phyloP scores from a whole-genome alignment of 2,888 invertebrate species.

The Melipona beecheii region DNA sequence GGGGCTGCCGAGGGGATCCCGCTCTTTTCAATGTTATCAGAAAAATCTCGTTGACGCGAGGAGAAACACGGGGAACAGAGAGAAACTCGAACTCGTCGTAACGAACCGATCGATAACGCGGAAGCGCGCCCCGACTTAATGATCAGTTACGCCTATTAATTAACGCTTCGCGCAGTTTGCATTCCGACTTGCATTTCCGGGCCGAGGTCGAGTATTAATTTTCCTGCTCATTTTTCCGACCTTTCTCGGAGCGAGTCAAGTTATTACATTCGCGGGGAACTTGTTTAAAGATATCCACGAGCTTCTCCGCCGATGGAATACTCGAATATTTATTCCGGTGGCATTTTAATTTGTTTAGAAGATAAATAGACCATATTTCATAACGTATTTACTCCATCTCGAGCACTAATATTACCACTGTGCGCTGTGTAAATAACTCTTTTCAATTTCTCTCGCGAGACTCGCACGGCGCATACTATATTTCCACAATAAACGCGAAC shows the following conservation, averaged over 20 bases:
- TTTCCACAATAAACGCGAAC: not conserved
- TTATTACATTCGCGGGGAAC: not conserved
- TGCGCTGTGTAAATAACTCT: not conserved
- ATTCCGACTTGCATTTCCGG: too few species aligned
- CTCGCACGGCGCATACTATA: not conserved
- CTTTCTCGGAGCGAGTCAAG: not conserved
- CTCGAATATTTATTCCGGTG: not conserved
- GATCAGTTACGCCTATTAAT: slow-evolving; percentile 24
- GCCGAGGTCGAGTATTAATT: too few species aligned
- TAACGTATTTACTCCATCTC: not conserved
- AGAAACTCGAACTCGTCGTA: not conserved
- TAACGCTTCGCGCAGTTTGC: not conserved
- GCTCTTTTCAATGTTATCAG: slow-evolving; percentile 33
- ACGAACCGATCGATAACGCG: slow-evolving; percentile 45
- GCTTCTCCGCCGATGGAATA: not conserved
- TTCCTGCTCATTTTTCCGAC: too few species aligned
- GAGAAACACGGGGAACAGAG: not conserved
- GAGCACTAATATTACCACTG: not conserved
- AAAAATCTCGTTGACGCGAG: slow-evolving; percentile 25
- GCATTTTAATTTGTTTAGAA: not conserved
- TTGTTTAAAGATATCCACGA: not conserved
- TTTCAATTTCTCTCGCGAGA: not conserved
- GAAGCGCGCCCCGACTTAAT: slow-evolving; percentile 25
- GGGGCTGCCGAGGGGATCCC: not conserved
- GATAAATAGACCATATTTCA: not conserved